These are phyloP conservation scores for Gymnoscopelus microlampas DNA, from an alignment of 2,797 vertebrate species.

Conservation along the genomic window DNA sequence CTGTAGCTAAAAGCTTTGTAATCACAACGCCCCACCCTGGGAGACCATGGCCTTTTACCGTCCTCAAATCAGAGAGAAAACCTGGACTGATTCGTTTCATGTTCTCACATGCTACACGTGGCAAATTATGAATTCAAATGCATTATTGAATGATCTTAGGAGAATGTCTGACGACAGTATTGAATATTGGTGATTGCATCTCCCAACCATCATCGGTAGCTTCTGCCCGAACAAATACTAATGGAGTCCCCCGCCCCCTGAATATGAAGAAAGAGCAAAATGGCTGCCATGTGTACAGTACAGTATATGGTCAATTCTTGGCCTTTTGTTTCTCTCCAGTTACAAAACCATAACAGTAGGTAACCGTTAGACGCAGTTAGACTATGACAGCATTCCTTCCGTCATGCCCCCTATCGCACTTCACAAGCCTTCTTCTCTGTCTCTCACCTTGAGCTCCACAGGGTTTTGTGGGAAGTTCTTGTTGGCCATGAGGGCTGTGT, in stretches of 20 bases:
- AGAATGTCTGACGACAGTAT: too few relatives aligned
- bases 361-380: too few relatives aligned
- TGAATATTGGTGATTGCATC: too few relatives aligned
- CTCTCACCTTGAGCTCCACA: slow-evolving; percentile 93
- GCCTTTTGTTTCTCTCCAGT: neutral
- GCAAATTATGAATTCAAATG: too few relatives aligned
- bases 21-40: slow-evolving; percentile 3
- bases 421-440: neutral
- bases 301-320: neutral
- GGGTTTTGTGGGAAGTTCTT: slow-evolving; percentile 98
- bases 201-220: too few relatives aligned
- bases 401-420: neutral
- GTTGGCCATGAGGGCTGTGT: slow-evolving; percentile 92
- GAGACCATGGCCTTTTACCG: neutral
- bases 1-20: slow-evolving; percentile 24
- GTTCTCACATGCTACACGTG: too few relatives aligned
- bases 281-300: too few relatives aligned
- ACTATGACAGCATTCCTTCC: neutral
- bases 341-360: neutral
- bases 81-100: too few relatives aligned
- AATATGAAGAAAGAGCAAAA: neutral
- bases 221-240: too few relatives aligned
- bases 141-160: too few relatives aligned
- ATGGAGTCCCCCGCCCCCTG: neutral
- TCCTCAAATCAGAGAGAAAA: too few relatives aligned